Percentiles rank a stretch among this genome's conserved stretches.
Conservation (phyloP, 1,140 invertebrate species). For the Temnothorax curvispinosus region DNA sequence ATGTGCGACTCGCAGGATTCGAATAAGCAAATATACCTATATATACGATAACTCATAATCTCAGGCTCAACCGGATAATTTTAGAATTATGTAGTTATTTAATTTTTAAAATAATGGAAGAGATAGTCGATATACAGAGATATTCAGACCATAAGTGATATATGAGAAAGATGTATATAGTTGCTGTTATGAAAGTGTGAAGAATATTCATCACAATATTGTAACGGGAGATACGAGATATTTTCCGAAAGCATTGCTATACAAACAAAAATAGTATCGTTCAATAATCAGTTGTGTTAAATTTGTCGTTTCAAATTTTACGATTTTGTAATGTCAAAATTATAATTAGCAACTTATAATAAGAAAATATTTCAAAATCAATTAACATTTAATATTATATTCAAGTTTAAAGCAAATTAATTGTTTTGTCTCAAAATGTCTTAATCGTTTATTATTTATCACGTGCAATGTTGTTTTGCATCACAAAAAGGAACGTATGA, state of each 20-base stretch:
- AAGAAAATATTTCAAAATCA: not conserved
- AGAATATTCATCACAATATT: not conserved
- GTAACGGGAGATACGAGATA: not conserved
- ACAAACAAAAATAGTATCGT: not conserved
- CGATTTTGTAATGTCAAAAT: not conserved
- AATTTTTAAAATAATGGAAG: not conserved
- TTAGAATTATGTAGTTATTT: not conserved
- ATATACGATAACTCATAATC: not conserved
- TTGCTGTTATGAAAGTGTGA: not conserved
- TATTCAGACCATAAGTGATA: not conserved
- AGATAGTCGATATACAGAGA: not conserved
- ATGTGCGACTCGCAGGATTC: conserved; percentile 5
- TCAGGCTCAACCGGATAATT: not conserved
- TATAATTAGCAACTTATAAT: not conserved
- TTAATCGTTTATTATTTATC: not conserved
- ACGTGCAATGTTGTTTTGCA: not conserved
- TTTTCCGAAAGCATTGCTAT: not conserved
- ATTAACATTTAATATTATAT: not conserved
- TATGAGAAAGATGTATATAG: not conserved
- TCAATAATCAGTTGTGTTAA: not conserved
- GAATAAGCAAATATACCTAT: not conserved
- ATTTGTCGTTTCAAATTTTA: conserved; percentile 2
- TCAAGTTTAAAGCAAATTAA: not conserved
- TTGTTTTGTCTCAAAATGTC: not conserved
- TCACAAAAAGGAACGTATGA: not conserved